These are phyloP conservation scores for Pantelozetes paolii DNA, from an alignment of 2,888 invertebrate species.

Conservation along the genomic window DNA sequence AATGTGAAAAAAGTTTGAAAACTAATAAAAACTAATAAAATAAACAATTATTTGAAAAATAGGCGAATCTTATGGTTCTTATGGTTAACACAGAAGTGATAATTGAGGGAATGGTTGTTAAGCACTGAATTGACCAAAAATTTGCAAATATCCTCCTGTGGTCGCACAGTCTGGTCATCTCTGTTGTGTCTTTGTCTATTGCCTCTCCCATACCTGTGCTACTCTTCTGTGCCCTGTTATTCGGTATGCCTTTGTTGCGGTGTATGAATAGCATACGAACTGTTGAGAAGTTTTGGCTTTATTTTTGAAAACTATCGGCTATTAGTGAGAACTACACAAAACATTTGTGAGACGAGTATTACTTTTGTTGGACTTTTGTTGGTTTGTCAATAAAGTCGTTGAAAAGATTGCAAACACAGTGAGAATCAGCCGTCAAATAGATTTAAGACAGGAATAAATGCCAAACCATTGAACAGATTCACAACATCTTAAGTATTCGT, in stretches of 20 bases:
- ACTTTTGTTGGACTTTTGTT: neutral
- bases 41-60: no score
- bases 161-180: no score
- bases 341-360: conserved; percentile 18
- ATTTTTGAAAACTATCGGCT: conserved; percentile 4
- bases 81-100: no score
- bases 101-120: no score
- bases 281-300: conserved; percentile 6
- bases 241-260: conserved; percentile 17
- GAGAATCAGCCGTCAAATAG: neutral
- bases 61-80: no score
- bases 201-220: neutral
- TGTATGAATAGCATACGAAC: neutral
- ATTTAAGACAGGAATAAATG: neutral
- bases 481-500: neutral
- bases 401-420: conserved; percentile 4
- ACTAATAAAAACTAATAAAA: no score
- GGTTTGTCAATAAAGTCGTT: conserved; percentile 19
- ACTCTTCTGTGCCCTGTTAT: no score
- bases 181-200: neutral
- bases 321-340: conserved; percentile 6
- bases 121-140: no score
- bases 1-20: no score
- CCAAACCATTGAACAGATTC: neutral
- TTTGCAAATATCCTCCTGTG: no score